Evolutionary conservation across 1,140 invertebrate species (phyloP), one percentile per base, ranked within the genome.

Genomic region (Lordiphosa collinella): DNA sequence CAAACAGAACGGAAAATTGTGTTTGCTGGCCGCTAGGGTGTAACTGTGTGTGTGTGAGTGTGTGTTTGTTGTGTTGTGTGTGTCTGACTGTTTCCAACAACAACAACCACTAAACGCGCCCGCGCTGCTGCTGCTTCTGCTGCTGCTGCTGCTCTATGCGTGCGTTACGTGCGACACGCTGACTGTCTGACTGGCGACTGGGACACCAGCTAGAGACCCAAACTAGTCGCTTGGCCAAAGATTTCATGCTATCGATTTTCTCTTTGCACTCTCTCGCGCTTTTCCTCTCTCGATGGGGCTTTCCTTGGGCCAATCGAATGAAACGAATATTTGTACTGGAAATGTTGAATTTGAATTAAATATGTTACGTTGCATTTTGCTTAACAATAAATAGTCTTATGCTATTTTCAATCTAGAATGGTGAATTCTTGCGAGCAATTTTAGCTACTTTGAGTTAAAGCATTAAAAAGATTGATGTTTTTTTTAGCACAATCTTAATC

Each of bases 91-190:
- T 59, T 63, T 72, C 65, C 65, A 69, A 73, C 63, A 69, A 69
- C 63, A 61, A 69, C 78, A 84, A 84, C 76, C 67, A 75, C 76
- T 72, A 58, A 70, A 75, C 59, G 70, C 72, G 72, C 66, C 62
- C 62, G 66, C 66, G 57, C 66, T 66, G 66, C 67, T 69, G 50
- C 65, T 69, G 13, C 56, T 66, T 38, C 71, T 68, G 69, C 69
- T 72, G 57, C 67, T 63, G 52, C 64, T 70, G 49, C 56, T 50
- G 53, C 49, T 74, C 67, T 61, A 44, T 84, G 78, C 78, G 78
- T 84, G 78, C 67, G 70, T 50, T 62, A 80, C 57, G 65, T 80
- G 76, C 70, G 63, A 82, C 76, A 67, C 78, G 78, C 78, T 82
- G 51, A 63, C 67, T 76, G 59, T 78, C 72, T 82, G 50, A 82